Conservation (phyloP, 2,113 vertebrate genomes). For the Uria aalge region DNA sequence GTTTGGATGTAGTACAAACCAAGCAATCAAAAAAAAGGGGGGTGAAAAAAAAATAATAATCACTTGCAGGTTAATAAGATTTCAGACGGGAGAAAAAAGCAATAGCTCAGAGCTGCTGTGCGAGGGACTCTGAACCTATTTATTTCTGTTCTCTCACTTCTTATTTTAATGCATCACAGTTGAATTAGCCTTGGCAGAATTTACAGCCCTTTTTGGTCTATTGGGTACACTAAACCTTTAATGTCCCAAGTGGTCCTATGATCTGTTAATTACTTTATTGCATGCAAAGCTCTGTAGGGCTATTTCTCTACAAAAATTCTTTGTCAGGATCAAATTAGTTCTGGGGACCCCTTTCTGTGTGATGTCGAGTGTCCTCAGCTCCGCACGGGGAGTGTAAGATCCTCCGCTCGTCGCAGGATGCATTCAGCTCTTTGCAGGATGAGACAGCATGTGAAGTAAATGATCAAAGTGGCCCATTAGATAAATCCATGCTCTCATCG, state of each 20-base stretch:
- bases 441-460: not conserved
- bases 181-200: constrained; percentile 6
- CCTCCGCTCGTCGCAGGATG: not conserved
- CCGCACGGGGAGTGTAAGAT: not conserved
- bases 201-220: not conserved
- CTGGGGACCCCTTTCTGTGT: not conserved
- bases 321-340: not conserved
- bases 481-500: not conserved
- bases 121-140: not conserved
- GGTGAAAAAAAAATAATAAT: not conserved
- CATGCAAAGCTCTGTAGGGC: not conserved
- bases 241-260: not conserved
- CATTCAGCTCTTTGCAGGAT: not conserved
- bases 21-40: not conserved
- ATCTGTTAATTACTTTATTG: not conserved
- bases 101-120: constrained; percentile 1
- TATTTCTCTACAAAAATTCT: not conserved
- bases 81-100: not conserved
- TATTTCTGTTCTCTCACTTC: constrained; percentile 3
- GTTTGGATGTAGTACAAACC: not conserved
- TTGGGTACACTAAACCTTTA: not conserved
- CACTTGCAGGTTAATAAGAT: constrained; percentile 28
- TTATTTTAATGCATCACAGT: not conserved
- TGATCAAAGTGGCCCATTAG: not conserved
- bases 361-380: not conserved